Conservation (phyloP, 2,113 vertebrate genomes). For the Tachuris rubrigastra region DNA sequence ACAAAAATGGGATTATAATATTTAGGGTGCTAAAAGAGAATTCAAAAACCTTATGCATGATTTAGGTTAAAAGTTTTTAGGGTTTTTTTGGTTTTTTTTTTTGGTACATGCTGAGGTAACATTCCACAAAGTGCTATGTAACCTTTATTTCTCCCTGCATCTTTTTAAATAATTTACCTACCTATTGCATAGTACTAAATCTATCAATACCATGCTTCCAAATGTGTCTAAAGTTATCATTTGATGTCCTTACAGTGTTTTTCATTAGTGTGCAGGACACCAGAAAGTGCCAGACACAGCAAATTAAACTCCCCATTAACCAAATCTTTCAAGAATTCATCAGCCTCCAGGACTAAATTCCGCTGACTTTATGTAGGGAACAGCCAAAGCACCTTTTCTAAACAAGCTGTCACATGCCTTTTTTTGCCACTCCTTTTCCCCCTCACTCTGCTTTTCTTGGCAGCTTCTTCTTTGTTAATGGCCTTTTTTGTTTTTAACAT, state of each 20-base stretch:
- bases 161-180: not conserved
- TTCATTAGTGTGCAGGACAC: not conserved
- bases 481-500: not conserved
- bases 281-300: not conserved
- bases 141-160: not conserved
- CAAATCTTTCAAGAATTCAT: not conserved
- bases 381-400: not conserved
- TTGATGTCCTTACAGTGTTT: not conserved
- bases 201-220: not conserved
- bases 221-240: not conserved
- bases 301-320: not conserved
- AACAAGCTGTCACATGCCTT: not conserved
- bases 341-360: not conserved
- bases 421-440: not conserved
- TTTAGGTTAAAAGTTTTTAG: not conserved
- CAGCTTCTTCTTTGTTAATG: not conserved
- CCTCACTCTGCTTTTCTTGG: not conserved
- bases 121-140: not conserved
- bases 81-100: not conserved
- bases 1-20: slow-evolving; percentile 10
- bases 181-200: not conserved
- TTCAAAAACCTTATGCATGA: not conserved
- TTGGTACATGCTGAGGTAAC: not conserved
- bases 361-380: not conserved
- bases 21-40: not conserved